Evolutionary conservation across 2,888 invertebrate species (phyloP), one percentile per base, ranked within the genome.

Genomic region (Tyria jacobaeae): DNA sequence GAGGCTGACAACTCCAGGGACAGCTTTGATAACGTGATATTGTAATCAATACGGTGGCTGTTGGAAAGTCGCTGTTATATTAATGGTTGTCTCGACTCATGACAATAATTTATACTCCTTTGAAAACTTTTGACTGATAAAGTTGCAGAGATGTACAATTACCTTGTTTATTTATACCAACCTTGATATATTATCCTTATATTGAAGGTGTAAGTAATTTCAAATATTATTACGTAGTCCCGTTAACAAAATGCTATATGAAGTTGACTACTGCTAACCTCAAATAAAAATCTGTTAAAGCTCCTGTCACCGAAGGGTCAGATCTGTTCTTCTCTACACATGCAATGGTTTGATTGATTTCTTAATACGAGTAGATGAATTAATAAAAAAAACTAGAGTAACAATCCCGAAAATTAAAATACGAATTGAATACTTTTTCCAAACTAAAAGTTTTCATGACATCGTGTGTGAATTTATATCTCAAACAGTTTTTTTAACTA

Each of bases 11-110:
- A 21, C 47, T 24, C 47, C 24, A 27, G 53, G 39, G 37, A 41
- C 24, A n/a, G 57, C 27, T 58, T 67, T 62, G 59, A 47, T 54
- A 57, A 53, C 64, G 62, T 53, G 56, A 35, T 52, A 44, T 47
- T 48, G 41, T 54, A 41, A 63, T 57, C 53, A 52, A 48, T 53
- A 25, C n/a, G 24, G 17, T 57, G 25, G 49, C 25, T 49, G 35
- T 49, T 34, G 35, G 24, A n/a, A 53, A 53, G 37, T 53, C 34
- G 24, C 15, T 24, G 35, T 35, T 35, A 35, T 51, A 35, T 37
- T 53, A 39, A 53, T 27, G 25, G 27, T 15, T 44, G 25, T 41
- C 14, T 27, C 27, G 4, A 12, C n/a, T 7, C 14, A 41, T 27
- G 14, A 44, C 41, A 55, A 14, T 25, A 7, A 25, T 6, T 49